These are phyloP conservation scores for Progne subis DNA, from an alignment of 2,113 vertebrate species.

Conservation along the genomic window DNA sequence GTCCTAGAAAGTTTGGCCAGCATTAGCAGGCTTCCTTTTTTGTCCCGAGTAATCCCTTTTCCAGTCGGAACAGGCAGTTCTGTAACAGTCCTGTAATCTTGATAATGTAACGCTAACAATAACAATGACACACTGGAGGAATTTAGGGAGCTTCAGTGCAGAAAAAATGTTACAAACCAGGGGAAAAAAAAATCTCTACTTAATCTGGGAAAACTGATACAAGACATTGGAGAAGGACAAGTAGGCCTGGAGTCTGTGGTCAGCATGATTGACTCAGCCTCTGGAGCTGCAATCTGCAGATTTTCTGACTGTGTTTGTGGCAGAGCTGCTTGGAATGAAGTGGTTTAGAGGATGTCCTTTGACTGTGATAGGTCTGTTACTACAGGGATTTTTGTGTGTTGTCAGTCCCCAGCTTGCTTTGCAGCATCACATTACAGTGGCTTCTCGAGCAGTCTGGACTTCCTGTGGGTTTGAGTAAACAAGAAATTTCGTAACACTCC, in stretches of 20 bases:
- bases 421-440: neutral
- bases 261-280: neutral
- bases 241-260: neutral
- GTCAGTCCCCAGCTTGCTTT: neutral
- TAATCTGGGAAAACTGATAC: neutral
- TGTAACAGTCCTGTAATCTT: neutral
- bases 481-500: neutral
- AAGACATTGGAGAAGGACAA: neutral
- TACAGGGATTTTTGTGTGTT: neutral
- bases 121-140: neutral
- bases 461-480: conserved; percentile 29
- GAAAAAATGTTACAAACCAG: neutral
- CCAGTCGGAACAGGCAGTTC: conserved; percentile 10
- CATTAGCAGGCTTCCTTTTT: neutral
- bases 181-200: neutral
- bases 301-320: neutral
- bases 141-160: neutral
- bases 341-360: neutral
- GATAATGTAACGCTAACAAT: neutral
- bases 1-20: conserved; percentile 51
- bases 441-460: conserved; percentile 14
- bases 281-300: neutral
- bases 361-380: neutral
- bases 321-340: neutral
- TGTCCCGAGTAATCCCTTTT: neutral